phyloP scores from a whole-genome alignment of 2,888 invertebrate species.

The Leucozona laternaria region DNA sequence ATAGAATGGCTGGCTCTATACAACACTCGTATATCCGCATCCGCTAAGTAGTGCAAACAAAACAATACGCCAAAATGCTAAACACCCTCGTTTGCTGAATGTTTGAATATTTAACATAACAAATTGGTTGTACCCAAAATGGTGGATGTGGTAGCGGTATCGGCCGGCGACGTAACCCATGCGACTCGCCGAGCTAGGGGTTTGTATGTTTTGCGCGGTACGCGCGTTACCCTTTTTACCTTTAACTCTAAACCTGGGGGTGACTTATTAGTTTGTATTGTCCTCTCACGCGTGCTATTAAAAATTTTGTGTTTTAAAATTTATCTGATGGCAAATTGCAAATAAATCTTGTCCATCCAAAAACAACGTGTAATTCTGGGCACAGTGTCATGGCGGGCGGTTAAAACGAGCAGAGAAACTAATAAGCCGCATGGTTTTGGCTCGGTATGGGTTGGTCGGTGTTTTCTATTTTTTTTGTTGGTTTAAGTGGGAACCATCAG shows the following conservation, averaged over 20 bases:
- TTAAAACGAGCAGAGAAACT: conserved; percentile 61
- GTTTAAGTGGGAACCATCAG: not conserved
- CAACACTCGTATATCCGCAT: conserved; percentile 17
- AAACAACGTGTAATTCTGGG: conserved; percentile 48
- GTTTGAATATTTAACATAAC: conserved; percentile 49
- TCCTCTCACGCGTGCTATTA: conserved; percentile 39
- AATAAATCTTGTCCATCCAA: conserved; percentile 50
- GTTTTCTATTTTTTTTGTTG: not conserved
- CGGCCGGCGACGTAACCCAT: too few species aligned
- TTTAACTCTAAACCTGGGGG: not conserved
- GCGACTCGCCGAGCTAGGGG: not conserved
- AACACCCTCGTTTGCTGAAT: conserved; percentile 41
- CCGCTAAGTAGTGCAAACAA: conserved; percentile 37
- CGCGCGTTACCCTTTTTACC: not conserved
- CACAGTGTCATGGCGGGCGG: conserved; percentile 11
- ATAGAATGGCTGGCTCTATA: not conserved
- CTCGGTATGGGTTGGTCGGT: not conserved
- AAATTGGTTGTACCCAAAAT: conserved; percentile 24
- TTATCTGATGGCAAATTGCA: conserved; percentile 60
- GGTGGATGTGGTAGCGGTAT: not conserved
- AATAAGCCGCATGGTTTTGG: conserved; percentile 37
- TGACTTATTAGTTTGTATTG: conserved; percentile 40
- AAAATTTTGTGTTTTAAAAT: conserved; percentile 41
- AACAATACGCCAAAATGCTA: conserved; percentile 60
- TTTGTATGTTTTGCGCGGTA: not conserved